phyloP scores from a whole-genome alignment of 1,140 invertebrate genomes.

The Drosophila nigromelanica region DNA sequence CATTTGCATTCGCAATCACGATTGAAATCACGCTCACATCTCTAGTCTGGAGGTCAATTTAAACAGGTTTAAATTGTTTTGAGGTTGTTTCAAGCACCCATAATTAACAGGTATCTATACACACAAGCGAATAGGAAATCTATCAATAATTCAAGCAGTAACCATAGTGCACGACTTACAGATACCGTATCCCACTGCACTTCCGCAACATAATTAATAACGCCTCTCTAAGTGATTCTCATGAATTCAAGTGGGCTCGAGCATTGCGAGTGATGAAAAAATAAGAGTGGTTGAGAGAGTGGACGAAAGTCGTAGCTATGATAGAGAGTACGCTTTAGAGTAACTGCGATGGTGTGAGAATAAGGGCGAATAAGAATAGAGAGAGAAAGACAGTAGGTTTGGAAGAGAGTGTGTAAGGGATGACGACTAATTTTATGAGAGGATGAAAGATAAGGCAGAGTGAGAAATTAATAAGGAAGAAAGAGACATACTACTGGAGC shows the following conservation, averaged over 20 bases:
- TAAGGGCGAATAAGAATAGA: neutral
- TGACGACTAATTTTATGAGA: neutral
- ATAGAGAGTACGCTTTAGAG: no score
- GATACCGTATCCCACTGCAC: neutral
- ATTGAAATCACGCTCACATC: conserved; percentile 8
- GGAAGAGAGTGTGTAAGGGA: neutral
- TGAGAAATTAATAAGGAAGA: neutral
- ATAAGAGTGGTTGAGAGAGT: no score
- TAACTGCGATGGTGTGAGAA: neutral
- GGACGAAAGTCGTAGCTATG: no score
- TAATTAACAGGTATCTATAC: conserved; percentile 30
- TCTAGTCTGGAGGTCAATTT: conserved; percentile 43
- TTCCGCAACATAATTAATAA: neutral
- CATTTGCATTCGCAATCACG: neutral
- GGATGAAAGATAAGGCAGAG: neutral
- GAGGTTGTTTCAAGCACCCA: conserved; percentile 25
- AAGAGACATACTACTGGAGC: neutral
- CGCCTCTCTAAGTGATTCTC: neutral
- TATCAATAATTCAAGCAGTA: conserved; percentile 1
- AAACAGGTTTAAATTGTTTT: conserved; percentile 49
- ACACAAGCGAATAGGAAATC: neutral
- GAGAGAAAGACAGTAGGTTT: neutral
- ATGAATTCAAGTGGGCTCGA: neutral
- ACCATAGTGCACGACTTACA: neutral
- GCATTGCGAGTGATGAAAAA: no score